These are phyloP conservation scores for Byasa hedistus DNA, from an alignment of 2,888 invertebrate genomes.

Conservation along the genomic window DNA sequence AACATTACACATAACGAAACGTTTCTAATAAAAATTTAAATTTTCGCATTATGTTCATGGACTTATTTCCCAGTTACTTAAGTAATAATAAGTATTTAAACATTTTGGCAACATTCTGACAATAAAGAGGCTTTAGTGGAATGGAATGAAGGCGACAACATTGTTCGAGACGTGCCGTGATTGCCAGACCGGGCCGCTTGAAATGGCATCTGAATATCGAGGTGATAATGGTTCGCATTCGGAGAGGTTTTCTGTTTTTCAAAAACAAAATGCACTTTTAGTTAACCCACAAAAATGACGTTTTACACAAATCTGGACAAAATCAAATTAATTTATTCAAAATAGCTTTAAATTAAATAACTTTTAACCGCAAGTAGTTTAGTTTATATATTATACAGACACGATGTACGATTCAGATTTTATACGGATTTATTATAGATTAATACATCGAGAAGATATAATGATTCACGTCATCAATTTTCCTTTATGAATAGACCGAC, in stretches of 20 bases:
- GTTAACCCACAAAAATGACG: neutral
- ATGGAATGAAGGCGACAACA: slow-evolving; percentile 27
- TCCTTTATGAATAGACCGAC: too few relatives aligned
- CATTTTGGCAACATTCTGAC: slow-evolving; percentile 27
- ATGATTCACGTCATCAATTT: too few relatives aligned
- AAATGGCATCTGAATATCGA: slow-evolving; percentile 18
- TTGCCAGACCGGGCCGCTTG: slow-evolving; percentile 7
- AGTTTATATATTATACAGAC: too few relatives aligned
- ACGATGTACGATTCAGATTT: too few relatives aligned
- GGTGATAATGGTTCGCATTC: slow-evolving; percentile 16
- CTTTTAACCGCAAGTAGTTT: too few relatives aligned
- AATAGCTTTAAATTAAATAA: too few relatives aligned
- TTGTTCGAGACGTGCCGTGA: slow-evolving; percentile 26
- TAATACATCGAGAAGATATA: too few relatives aligned
- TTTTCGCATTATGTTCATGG: neutral
- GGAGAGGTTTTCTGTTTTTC: neutral
- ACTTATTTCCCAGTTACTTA: neutral
- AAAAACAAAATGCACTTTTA: neutral
- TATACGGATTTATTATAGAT: too few relatives aligned
- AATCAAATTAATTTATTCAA: too few relatives aligned
- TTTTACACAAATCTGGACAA: too few relatives aligned
- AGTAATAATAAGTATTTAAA: slow-evolving; percentile 25
- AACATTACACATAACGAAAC: too few relatives aligned
- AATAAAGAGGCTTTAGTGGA: slow-evolving; percentile 28
- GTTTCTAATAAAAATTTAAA: neutral